Conservation (phyloP, 2,797 vertebrate genomes). For the Pangasius sanitwongsei region DNA sequence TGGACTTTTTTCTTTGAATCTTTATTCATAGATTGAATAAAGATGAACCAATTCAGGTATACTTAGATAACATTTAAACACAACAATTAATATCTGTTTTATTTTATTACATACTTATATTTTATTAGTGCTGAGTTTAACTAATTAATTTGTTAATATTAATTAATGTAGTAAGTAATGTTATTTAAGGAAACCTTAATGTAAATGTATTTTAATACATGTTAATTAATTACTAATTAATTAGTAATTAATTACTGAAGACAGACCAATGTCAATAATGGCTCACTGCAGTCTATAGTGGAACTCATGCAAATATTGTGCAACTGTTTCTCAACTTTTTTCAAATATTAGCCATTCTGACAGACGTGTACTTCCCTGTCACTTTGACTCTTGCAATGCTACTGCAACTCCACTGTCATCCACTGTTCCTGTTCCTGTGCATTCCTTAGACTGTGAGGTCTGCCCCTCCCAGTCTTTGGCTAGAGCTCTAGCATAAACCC, state of each 20-base stretch:
- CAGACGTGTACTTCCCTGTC: neutral
- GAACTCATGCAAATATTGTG: neutral
- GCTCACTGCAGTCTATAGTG: neutral
- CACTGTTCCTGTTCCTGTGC: slow-evolving; percentile 23
- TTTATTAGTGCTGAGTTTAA: neutral
- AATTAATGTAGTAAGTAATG: neutral
- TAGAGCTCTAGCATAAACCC: slow-evolving; percentile 66
- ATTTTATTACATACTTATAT: no score
- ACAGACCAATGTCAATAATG: neutral
- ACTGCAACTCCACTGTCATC: slow-evolving; percentile 54
- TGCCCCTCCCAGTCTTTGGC: slow-evolving; percentile 61
- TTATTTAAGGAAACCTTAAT: neutral
- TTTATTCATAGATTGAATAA: no score
- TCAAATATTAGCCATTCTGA: neutral
- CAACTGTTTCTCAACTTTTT: neutral
- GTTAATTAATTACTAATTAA: no score
- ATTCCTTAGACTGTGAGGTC: slow-evolving; percentile 56
- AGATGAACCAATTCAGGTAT: no score
- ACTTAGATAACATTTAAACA: no score
- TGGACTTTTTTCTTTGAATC: no score
- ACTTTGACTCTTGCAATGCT: slow-evolving; percentile 10
- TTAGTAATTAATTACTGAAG: neutral
- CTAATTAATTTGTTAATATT: neutral
- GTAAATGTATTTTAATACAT: neutral
- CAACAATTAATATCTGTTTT: no score